These are phyloP conservation scores for Acridotheres tristis DNA, from an alignment of 2,797 vertebrate genomes.

Conservation along the genomic window DNA sequence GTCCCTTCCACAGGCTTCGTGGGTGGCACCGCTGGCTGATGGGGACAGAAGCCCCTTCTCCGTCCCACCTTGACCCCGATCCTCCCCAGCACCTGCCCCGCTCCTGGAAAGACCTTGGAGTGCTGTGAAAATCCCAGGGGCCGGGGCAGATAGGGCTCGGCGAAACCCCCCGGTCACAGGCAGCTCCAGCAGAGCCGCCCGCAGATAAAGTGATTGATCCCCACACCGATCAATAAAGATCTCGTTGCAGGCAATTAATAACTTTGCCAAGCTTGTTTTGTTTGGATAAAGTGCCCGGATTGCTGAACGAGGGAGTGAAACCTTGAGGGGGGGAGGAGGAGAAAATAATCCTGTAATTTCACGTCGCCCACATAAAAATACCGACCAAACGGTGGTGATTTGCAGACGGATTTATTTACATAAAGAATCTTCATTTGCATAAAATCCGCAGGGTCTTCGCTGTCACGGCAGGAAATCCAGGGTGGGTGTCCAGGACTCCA, in stretches of 20 bases:
- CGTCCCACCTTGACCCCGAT: background rate
- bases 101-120: slow-evolving; percentile 32
- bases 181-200: background rate
- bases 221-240: background rate
- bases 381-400: background rate
- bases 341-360: background rate
- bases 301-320: background rate
- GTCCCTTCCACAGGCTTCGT: too few species aligned
- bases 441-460: background rate
- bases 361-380: background rate
- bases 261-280: background rate
- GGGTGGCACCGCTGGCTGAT: too few species aligned
- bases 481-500: background rate
- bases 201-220: slow-evolving; percentile 36
- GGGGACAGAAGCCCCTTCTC: background rate
- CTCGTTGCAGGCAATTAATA: slow-evolving; percentile 34
- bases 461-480: background rate
- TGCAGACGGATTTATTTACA: background rate
- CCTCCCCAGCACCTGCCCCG: background rate
- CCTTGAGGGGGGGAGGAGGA: rapidly evolving
- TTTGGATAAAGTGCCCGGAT: background rate
- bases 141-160: background rate
- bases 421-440: background rate
- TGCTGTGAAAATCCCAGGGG: background rate
- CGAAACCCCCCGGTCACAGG: background rate